Conservation (phyloP, 2,888 invertebrate species). For the Seira musarum region DNA sequence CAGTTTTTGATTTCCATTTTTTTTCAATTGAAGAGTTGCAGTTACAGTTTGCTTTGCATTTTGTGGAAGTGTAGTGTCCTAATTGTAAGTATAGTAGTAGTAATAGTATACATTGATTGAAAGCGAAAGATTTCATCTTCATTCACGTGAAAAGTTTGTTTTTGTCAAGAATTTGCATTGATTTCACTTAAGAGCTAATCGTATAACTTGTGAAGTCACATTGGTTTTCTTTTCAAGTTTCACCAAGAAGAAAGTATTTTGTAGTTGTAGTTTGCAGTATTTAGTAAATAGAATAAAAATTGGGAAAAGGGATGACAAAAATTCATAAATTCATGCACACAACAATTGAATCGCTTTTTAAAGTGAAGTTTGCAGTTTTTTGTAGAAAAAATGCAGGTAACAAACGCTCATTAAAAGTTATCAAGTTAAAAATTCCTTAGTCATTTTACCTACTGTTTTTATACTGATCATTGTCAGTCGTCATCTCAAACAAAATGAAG, state of each 20-base stretch:
- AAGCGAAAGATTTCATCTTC: conserved; percentile 37
- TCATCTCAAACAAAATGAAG: too few relatives aligned
- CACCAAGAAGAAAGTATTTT: too few relatives aligned
- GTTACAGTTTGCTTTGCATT: too few relatives aligned
- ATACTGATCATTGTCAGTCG: too few relatives aligned
- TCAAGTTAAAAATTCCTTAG: too few relatives aligned
- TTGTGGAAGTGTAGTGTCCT: neutral
- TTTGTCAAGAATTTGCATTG: conserved; percentile 1
- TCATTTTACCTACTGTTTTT: too few relatives aligned
- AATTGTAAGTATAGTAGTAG: conserved; percentile 20
- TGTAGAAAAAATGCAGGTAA: conserved; percentile 45
- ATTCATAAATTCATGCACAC: neutral
- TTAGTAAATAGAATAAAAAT: neutral
- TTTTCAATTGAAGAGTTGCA: conserved; percentile 19
- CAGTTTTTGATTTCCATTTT: conserved; percentile 31
- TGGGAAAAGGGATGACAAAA: conserved; percentile 1
- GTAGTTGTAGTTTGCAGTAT: too few relatives aligned
- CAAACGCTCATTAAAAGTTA: conserved; percentile 22
- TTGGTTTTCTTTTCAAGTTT: conserved; percentile 40
- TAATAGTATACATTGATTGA: conserved; percentile 38
- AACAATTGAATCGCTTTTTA: too few relatives aligned
- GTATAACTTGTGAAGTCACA: conserved; percentile 57
- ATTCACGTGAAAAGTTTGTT: neutral
- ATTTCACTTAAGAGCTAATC: conserved; percentile 39
- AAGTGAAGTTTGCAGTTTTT: too few relatives aligned